phyloP scores from a whole-genome alignment of 2,888 invertebrate genomes.

The Melikaiella ostensackeni region DNA sequence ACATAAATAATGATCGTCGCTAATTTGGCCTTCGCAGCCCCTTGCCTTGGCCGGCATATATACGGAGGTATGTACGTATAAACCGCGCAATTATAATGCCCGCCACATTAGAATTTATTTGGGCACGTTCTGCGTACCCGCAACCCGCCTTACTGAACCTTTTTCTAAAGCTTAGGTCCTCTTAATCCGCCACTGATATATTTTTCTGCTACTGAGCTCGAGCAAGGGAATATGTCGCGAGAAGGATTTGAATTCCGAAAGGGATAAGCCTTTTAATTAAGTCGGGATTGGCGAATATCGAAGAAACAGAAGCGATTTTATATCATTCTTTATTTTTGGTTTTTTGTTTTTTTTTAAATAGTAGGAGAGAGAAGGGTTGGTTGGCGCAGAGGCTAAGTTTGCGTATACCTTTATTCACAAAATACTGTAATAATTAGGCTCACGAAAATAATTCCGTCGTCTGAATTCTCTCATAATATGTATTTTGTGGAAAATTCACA shows the following conservation, averaged over 20 bases:
- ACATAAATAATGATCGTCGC: constrained; percentile 77
- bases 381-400: too few relatives aligned
- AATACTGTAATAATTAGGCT: too few relatives aligned
- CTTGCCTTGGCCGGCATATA: constrained; percentile 66
- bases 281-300: neutral
- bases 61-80: constrained; percentile 62
- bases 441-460: too few relatives aligned
- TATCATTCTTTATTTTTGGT: neutral
- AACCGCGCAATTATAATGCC: constrained; percentile 76
- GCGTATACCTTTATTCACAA: too few relatives aligned
- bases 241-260: constrained; percentile 16
- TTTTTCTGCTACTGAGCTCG: constrained; percentile 56
- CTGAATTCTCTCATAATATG: too few relatives aligned
- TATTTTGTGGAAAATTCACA: too few relatives aligned
- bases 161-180: constrained; percentile 75
- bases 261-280: constrained; percentile 33
- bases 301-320: neutral
- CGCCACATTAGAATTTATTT: constrained; percentile 77
- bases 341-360: neutral
- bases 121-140: constrained; percentile 56
- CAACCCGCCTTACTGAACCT: constrained; percentile 64
- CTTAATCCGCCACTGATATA: constrained; percentile 75
- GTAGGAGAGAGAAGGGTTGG: neutral
- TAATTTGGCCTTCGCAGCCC: constrained; percentile 73
- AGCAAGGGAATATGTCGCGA: constrained; percentile 14